phyloP scores from a whole-genome alignment of 2,797 vertebrate species.

The Pelodytes ibericus region DNA sequence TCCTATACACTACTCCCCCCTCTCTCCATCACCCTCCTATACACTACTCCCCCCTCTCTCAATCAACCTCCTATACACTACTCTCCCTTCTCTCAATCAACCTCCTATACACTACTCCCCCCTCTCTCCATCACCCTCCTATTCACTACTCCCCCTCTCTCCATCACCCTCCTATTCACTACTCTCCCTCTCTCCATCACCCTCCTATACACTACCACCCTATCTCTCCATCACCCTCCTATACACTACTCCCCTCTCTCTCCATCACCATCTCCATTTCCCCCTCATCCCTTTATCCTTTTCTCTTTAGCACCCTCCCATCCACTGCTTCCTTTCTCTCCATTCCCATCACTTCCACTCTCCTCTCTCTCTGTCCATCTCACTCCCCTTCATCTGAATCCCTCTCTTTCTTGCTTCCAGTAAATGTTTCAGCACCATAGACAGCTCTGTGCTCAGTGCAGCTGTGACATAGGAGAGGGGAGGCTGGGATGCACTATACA shows the following conservation, averaged over 20 bases:
- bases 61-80: too few relatives aligned
- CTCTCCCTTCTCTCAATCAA: too few relatives aligned
- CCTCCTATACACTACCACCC: too few relatives aligned
- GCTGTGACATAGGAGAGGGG: slow-evolving; percentile 20
- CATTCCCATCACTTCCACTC: neutral
- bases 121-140: too few relatives aligned
- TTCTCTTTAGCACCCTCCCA: neutral
- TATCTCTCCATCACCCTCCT: slow-evolving; percentile 1
- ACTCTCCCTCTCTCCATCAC: too few relatives aligned
- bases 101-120: neutral
- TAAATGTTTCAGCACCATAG: slow-evolving; percentile 54
- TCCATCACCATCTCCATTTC: neutral
- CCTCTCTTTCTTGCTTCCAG: slow-evolving; percentile 36
- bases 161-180: too few relatives aligned
- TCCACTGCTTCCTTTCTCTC: neutral
- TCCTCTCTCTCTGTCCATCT: slow-evolving; percentile 1
- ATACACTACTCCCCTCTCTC: neutral
- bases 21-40: too few relatives aligned
- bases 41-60: too few relatives aligned
- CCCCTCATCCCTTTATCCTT: neutral
- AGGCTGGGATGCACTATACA: neutral
- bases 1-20: neutral
- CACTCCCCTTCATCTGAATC: too few relatives aligned
- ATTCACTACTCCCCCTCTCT: too few relatives aligned
- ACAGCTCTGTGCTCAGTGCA: slow-evolving; percentile 37